A percentile compares a stretch with the other conserved stretches of the same genome.
These are phyloP conservation scores for Alaudala cheleensis DNA, from an alignment of 2,113 vertebrate species.

Conservation along the genomic window DNA sequence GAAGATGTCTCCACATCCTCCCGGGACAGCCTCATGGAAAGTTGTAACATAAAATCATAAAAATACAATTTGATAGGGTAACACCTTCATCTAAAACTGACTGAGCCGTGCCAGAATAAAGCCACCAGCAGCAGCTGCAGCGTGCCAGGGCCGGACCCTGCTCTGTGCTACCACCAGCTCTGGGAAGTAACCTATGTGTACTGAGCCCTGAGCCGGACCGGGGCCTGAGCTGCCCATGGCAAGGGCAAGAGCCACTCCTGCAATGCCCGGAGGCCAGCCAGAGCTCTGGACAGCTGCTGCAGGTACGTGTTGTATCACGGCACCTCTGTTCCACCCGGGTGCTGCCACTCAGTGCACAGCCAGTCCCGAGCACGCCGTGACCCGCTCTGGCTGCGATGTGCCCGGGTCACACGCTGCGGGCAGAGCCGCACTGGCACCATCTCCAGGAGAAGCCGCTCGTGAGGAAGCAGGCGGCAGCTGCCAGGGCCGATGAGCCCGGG, in stretches of 20 bases:
- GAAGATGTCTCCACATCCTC: not conserved
- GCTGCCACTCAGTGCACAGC: not conserved
- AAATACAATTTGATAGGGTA: not conserved
- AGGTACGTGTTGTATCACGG: rapidly evolving
- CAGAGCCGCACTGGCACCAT: rapidly evolving
- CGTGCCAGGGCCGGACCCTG: rapidly evolving
- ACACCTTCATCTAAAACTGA: too few species aligned
- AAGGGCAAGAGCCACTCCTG: not conserved
- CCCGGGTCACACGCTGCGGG: not conserved
- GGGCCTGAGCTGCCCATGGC: not conserved
- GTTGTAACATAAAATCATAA: rapidly evolving
- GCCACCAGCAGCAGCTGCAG: rapidly evolving
- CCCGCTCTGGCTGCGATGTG: not conserved
- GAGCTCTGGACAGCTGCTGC: rapidly evolving
- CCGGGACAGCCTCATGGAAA: not conserved
- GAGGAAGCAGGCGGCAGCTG: rapidly evolving
- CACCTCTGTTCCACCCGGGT: rapidly evolving
- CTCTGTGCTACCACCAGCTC: not conserved
- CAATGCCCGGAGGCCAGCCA: not conserved
- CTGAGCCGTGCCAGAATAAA: not conserved
- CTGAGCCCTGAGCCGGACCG: not conserved
- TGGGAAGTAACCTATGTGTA: not conserved
- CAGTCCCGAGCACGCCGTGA: not conserved
- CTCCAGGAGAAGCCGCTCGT: rapidly evolving
- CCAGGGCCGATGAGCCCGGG: not conserved